Percentiles rank a stretch among this genome's conserved stretches.
Evolutionary conservation across 92 coral and sea anemone genomes (phyloP).

Genomic region (Epizoanthus scotinus): DNA sequence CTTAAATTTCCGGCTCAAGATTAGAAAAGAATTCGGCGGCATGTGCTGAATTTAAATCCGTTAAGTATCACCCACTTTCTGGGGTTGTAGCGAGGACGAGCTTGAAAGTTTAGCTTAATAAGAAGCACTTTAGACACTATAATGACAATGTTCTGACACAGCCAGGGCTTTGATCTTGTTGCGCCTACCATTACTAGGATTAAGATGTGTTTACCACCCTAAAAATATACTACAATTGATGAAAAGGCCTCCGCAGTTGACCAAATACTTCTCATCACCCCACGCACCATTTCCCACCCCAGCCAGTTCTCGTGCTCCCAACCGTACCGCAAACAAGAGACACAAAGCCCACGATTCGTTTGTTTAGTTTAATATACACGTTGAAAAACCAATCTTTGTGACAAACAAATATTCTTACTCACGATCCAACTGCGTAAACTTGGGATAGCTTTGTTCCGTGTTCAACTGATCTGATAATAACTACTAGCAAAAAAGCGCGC

Average conservation of each 20-base stretch:
- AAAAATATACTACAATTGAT: background rate
- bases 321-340: background rate
- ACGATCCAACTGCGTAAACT: slow-evolving; percentile 7
- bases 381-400: slow-evolving; percentile 26
- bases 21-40: slow-evolving; percentile 5
- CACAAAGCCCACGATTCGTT: background rate
- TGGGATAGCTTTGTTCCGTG: background rate
- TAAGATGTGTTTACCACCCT: background rate
- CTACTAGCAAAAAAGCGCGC: background rate
- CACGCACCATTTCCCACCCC: background rate
- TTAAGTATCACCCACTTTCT: too few relatives aligned
- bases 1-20: slow-evolving; percentile 27
- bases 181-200: background rate
- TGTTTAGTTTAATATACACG: slow-evolving; percentile 27
- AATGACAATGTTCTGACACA: background rate
- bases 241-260: background rate
- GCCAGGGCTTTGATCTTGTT: background rate
- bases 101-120: too few relatives aligned
- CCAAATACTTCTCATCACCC: background rate
- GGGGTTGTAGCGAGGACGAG: too few relatives aligned
- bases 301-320: background rate
- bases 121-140: too few relatives aligned
- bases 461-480: background rate
- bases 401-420: slow-evolving; percentile 26
- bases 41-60: too few relatives aligned